Percentiles rank a stretch among this genome's conserved stretches.
These are phyloP conservation scores for Goniozus legneri DNA, from an alignment of 1,140 invertebrate genomes.

Conservation along the genomic window DNA sequence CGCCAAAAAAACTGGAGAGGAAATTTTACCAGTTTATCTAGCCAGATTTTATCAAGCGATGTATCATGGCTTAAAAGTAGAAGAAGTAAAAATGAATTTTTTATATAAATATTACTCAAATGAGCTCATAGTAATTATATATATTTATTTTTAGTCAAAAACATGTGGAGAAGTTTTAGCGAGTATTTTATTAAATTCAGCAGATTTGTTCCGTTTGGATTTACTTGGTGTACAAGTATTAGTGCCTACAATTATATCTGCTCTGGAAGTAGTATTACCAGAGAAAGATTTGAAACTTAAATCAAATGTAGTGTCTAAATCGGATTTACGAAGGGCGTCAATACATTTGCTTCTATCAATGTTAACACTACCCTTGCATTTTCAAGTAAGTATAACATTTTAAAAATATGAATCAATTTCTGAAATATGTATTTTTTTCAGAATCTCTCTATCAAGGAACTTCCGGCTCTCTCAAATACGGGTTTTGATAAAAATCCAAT, in stretches of 20 bases:
- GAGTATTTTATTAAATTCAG: conserved; percentile 77
- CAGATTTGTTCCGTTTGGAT: conserved; percentile 82
- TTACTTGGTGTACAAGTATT: conserved; percentile 90
- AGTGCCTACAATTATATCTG: conserved; percentile 83
- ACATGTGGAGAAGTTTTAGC: conserved; percentile 72
- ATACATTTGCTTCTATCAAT: conserved; percentile 88
- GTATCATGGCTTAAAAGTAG: conserved; percentile 77
- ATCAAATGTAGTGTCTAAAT: conserved; percentile 62
- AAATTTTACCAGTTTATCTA: conserved; percentile 90
- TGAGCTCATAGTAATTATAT: neutral
- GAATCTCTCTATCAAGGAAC: conserved; percentile 73
- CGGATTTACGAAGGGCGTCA: conserved; percentile 82
- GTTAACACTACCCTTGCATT: conserved; percentile 86
- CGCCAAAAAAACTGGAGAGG: conserved; percentile 93
- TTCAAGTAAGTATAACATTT: conserved; percentile 60
- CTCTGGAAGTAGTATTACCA: conserved; percentile 82
- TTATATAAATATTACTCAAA: neutral
- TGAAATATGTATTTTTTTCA: conserved; percentile 36
- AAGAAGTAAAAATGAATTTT: conserved; percentile 45
- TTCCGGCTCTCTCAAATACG: conserved; percentile 56
- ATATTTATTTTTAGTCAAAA: conserved; percentile 42
- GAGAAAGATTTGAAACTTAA: conserved; percentile 72
- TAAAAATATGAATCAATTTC: neutral
- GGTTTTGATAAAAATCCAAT: conserved; percentile 48
- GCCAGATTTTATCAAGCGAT: conserved; percentile 92